phyloP scores from a whole-genome alignment of 2,888 invertebrate species.

The Brachycybe producta region DNA sequence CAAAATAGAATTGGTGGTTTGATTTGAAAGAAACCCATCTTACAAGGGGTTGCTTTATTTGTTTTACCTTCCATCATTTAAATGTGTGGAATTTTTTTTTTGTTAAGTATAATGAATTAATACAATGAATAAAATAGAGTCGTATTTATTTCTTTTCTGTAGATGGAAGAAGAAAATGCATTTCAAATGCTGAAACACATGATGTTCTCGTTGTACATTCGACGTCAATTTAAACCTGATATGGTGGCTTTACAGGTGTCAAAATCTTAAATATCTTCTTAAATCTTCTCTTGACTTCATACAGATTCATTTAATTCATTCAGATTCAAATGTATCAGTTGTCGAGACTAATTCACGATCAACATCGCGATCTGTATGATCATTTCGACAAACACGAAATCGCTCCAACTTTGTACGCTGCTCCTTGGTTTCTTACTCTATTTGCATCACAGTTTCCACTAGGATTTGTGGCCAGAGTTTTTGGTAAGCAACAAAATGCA shows the following conservation, averaged over 20 bases:
- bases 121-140: too few relatives aligned
- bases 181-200: slow-evolving; percentile 75
- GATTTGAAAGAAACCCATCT: too few relatives aligned
- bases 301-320: slow-evolving; percentile 16
- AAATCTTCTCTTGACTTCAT: not conserved
- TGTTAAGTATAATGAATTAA: too few relatives aligned
- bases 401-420: slow-evolving; percentile 85
- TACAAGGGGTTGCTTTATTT: too few relatives aligned
- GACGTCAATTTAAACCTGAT: slow-evolving; percentile 83
- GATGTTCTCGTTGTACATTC: slow-evolving; percentile 77
- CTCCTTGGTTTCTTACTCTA: slow-evolving; percentile 89
- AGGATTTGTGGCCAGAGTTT: slow-evolving; percentile 86
- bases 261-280: not conserved
- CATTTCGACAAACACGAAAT: slow-evolving; percentile 73
- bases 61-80: too few relatives aligned
- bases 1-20: too few relatives aligned
- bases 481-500: slow-evolving; percentile 47
- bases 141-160: too few relatives aligned
- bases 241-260: slow-evolving; percentile 89
- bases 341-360: slow-evolving; percentile 75
- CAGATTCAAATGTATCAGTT: slow-evolving; percentile 74
- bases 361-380: slow-evolving; percentile 57
- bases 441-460: slow-evolving; percentile 94
- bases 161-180: slow-evolving; percentile 88
- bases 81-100: too few relatives aligned